Evolutionary conservation across 1,140 invertebrate species (phyloP).

Genomic region (Pogonomyrmex barbatus): DNA sequence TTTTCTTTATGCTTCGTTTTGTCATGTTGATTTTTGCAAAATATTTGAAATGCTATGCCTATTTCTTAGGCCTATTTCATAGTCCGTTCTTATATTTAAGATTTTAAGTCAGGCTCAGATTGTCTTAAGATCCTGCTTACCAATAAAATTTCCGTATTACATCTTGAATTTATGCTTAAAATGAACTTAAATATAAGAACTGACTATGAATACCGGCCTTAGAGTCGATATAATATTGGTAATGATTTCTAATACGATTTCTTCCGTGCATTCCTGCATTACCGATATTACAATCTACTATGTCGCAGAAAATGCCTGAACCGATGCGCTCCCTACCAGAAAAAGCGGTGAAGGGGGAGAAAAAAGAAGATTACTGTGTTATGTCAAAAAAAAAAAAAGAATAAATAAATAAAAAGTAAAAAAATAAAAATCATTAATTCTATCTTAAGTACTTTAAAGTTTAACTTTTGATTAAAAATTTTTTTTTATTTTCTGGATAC

Average conservation of each 20-base stretch:
- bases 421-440: background rate
- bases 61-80: no score
- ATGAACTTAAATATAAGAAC: no score
- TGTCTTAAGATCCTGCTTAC: no score
- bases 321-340: constrained; percentile 10
- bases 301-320: constrained; percentile 24
- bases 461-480: background rate
- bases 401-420: background rate
- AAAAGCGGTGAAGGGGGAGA: background rate
- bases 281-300: constrained; percentile 7
- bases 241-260: constrained; percentile 20
- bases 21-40: constrained; percentile 17
- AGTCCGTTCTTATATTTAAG: no score
- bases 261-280: background rate
- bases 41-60: background rate
- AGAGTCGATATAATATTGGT: constrained; percentile 2
- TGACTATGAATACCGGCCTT: background rate
- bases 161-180: no score
- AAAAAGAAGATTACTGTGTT: background rate
- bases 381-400: background rate
- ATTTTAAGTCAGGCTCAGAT: no score
- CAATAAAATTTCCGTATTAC: no score
- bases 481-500: background rate
- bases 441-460: background rate
- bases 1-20: constrained; percentile 1